Percentiles rank a stretch among this genome's conserved stretches.
phyloP scores from a whole-genome alignment of 2,113 vertebrate genomes.

The Archilochus colubris region DNA sequence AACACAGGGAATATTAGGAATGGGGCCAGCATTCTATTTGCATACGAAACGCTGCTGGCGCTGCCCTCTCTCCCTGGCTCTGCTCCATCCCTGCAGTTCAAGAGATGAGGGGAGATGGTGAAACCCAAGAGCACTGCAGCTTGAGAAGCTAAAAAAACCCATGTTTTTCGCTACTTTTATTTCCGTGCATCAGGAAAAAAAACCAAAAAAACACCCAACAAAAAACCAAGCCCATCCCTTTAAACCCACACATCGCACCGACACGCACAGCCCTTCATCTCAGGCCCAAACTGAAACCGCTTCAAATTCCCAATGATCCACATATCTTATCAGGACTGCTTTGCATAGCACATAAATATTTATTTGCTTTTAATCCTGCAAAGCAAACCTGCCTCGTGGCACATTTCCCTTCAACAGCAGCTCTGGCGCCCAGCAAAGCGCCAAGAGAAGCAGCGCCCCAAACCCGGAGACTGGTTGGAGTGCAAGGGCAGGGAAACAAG shows the following conservation, averaged over 20 bases:
- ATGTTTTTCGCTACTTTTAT: background rate
- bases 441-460: background rate
- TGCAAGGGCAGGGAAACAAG: background rate
- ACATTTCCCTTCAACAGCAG: slow-evolving; percentile 24
- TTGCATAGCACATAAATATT: slow-evolving; percentile 73
- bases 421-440: background rate
- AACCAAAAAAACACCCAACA: too few relatives aligned
- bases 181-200: background rate
- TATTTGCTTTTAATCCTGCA: slow-evolving; percentile 74
- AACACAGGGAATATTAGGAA: slow-evolving; percentile 61
- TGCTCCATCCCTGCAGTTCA: slow-evolving; percentile 43
- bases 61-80: slow-evolving; percentile 47
- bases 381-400: slow-evolving; percentile 68
- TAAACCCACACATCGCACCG: background rate
- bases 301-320: slow-evolving; percentile 55
- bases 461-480: background rate
- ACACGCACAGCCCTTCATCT: background rate
- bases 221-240: background rate
- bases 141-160: background rate
- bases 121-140: slow-evolving; percentile 2
- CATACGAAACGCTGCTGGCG: slow-evolving; percentile 45
- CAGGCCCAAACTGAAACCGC: slow-evolving; percentile 20
- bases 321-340: slow-evolving; percentile 52
- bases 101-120: background rate
- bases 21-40: slow-evolving; percentile 49